Conservation (phyloP, 2,888 invertebrate species). For the Cheiracanthium punctorium region DNA sequence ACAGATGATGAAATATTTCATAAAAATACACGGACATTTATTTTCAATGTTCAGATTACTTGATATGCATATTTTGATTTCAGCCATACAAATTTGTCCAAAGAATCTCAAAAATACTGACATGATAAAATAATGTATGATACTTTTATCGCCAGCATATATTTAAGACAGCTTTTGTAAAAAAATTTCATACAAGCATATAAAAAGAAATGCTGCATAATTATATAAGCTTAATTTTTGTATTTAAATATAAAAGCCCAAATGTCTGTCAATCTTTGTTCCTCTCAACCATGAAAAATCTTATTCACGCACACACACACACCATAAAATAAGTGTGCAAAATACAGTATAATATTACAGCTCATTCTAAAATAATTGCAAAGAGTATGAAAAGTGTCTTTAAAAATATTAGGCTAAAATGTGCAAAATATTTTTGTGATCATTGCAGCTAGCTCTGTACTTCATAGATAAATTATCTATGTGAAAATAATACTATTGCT, state of each 20-base stretch:
- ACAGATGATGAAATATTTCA: neutral
- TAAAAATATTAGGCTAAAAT: conserved; percentile 21
- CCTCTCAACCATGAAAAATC: no score
- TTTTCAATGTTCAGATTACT: neutral
- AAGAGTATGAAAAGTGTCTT: conserved; percentile 31
- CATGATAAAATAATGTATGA: neutral
- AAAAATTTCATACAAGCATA: no score
- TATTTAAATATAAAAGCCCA: neutral
- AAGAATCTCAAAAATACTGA: neutral
- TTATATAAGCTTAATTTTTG: no score
- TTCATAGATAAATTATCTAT: conserved; percentile 20
- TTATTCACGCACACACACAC: conserved; percentile 3
- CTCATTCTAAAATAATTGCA: conserved; percentile 42
- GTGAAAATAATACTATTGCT: conserved; percentile 18
- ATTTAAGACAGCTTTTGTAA: conserved; percentile 6
- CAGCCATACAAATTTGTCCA: neutral
- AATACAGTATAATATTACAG: conserved; percentile 39
- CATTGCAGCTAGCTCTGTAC: neutral
- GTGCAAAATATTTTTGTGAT: conserved; percentile 34
- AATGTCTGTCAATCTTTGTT: neutral
- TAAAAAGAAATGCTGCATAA: no score
- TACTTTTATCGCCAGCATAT: neutral
- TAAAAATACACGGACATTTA: neutral
- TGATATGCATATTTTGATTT: conserved; percentile 3
- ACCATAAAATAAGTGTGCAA: conserved; percentile 54